A percentile compares a stretch with the other conserved stretches of the same genome.
These are phyloP conservation scores for Ruditapes philippinarum DNA, from an alignment of 1,140 invertebrate species.

Conservation along the genomic window DNA sequence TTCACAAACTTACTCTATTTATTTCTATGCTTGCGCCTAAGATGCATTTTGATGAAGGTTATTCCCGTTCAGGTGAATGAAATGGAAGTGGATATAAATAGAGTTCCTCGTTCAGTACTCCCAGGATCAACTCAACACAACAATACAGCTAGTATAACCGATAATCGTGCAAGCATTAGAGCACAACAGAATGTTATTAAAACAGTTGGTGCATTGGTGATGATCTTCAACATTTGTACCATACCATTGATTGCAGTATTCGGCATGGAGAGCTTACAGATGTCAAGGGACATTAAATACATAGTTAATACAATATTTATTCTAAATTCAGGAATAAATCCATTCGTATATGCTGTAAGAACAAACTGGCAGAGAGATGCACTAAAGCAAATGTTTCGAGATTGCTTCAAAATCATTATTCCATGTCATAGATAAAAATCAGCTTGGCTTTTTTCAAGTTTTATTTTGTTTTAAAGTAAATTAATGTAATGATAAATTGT, in stretches of 20 bases:
- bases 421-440: no score
- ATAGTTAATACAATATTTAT: background rate
- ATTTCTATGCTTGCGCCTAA: background rate
- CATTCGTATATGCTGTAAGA: background rate
- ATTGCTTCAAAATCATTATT: background rate
- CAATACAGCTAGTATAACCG: background rate
- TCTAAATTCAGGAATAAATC: constrained; percentile 32
- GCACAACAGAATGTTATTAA: background rate
- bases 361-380: background rate
- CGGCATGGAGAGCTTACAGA: background rate
- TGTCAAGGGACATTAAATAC: background rate
- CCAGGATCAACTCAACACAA: background rate
- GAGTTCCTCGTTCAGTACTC: background rate
- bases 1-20: constrained; percentile 14
- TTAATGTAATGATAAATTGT: no score
- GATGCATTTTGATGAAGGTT: constrained; percentile 4
- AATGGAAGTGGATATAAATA: background rate
- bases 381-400: background rate
- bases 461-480: no score
- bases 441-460: no score
- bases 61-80: background rate
- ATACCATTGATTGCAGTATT: background rate
- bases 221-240: constrained; percentile 16
- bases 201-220: constrained; percentile 5
- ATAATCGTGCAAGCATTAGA: background rate